Percentiles rank a stretch among this genome's conserved stretches.
Conservation (phyloP, 2,113 vertebrate species). For the Todiramphus saurophagus region DNA sequence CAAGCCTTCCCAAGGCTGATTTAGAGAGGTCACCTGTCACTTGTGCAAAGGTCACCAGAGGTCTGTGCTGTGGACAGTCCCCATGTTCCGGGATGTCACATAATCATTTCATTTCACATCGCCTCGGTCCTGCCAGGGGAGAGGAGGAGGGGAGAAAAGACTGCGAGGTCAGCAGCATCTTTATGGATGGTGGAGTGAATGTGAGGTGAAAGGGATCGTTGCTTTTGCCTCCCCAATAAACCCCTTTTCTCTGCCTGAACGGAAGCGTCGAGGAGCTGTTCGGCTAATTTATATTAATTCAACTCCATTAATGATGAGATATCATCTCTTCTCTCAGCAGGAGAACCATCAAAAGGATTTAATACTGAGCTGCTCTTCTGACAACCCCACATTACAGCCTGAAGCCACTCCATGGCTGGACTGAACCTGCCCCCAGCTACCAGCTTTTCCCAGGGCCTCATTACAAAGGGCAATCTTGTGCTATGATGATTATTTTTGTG, state of each 20-base stretch:
- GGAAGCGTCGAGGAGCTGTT: conserved; percentile 48
- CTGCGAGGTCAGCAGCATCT: conserved; percentile 66
- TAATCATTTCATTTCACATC: conserved; percentile 28
- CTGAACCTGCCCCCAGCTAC: not conserved
- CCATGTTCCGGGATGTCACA: not conserved
- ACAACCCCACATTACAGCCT: not conserved
- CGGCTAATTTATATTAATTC: conserved; percentile 82
- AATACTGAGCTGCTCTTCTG: conserved; percentile 38
- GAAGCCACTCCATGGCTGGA: not conserved
- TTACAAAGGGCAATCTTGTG: fast-evolving
- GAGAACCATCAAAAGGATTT: conserved; percentile 71
- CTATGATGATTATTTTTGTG: not conserved
- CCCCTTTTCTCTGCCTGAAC: conserved; percentile 68
- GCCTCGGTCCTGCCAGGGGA: not conserved
- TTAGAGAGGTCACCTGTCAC: conserved; percentile 56
- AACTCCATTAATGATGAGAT: conserved; percentile 81
- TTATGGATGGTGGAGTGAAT: conserved; percentile 70
- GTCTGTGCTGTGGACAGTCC: not conserved
- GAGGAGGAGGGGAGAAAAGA: conserved; percentile 26
- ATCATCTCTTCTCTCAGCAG: conserved; percentile 65
- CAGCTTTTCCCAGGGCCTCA: not conserved
- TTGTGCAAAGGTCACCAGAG: conserved; percentile 3
- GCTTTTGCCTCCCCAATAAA: conserved; percentile 62
- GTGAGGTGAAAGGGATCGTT: conserved; percentile 67
- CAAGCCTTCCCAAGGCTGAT: not conserved